phyloP scores from a whole-genome alignment of 2,888 invertebrate genomes.

The Volucella zonaria region DNA sequence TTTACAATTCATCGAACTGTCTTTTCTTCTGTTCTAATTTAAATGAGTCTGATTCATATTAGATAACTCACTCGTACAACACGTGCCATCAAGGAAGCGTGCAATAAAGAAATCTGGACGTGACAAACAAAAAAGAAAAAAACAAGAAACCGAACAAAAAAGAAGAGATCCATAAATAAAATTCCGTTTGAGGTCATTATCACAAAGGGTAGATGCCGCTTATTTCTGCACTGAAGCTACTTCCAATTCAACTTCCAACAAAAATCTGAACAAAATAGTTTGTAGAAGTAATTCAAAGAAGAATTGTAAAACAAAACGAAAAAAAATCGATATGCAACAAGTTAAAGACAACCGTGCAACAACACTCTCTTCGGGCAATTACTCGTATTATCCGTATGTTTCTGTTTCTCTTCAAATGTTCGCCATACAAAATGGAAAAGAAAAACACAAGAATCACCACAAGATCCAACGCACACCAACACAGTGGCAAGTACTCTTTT shows the following conservation, averaged over 20 bases:
- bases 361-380: constrained; percentile 62
- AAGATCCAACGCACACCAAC: constrained; percentile 33
- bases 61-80: constrained; percentile 43
- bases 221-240: background rate
- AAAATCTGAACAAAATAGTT: constrained; percentile 11
- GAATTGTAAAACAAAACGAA: background rate
- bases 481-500: constrained; percentile 52
- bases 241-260: background rate
- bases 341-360: constrained; percentile 27
- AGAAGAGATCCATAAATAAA: constrained; percentile 34
- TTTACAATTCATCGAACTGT: constrained; percentile 39
- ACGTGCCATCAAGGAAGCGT: constrained; percentile 53
- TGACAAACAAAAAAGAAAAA: constrained; percentile 4
- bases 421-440: constrained; percentile 34
- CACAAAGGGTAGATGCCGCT: constrained; percentile 68
- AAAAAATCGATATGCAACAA: constrained; percentile 15
- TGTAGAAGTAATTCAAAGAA: constrained; percentile 14
- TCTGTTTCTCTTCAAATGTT: constrained; percentile 54
- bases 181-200: constrained; percentile 73
- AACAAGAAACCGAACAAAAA: constrained; percentile 1
- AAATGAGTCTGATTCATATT: constrained; percentile 39
- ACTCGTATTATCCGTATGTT: background rate
- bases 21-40: constrained; percentile 25
- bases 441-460: constrained; percentile 5
- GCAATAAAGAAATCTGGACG: background rate